phyloP scores from a whole-genome alignment of 2,797 vertebrate genomes.

The Lerista edwardsae region DNA sequence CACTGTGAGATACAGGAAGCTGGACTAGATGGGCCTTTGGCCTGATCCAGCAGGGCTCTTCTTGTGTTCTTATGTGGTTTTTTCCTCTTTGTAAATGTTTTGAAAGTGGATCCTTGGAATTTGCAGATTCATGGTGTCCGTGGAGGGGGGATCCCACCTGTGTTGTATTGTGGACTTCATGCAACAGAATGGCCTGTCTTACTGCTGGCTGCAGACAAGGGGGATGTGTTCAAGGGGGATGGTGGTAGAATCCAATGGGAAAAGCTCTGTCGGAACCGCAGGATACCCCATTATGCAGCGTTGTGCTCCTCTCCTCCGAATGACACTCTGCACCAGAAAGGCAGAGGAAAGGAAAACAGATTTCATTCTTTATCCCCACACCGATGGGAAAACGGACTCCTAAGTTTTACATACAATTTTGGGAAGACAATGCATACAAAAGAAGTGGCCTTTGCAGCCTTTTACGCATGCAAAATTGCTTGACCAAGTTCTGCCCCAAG shows the following conservation, averaged over 20 bases:
- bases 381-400: conserved; percentile 50
- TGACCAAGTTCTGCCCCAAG: conserved; percentile 48
- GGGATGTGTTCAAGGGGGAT: conserved; percentile 35
- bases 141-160: too few relatives aligned
- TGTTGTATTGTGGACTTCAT: conserved; percentile 32
- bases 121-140: too few relatives aligned
- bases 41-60: too few relatives aligned
- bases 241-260: conserved; percentile 46
- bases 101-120: too few relatives aligned
- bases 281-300: conserved; percentile 38
- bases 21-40: too few relatives aligned
- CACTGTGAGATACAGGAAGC: too few relatives aligned
- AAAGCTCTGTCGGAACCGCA: conserved; percentile 35
- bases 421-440: too few relatives aligned
- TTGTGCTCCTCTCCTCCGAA: conserved; percentile 19
- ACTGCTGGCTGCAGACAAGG: conserved; percentile 2
- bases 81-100: too few relatives aligned
- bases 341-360: background rate
- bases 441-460: too few relatives aligned
- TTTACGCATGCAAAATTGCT: conserved; percentile 50
- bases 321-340: too few relatives aligned
- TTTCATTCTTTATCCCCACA: conserved; percentile 13
- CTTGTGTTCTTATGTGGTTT: too few relatives aligned
- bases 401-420: conserved; percentile 19
- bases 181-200: conserved; percentile 29